phyloP scores from a whole-genome alignment of 2,797 vertebrate genomes.

The Amniataba percoides region DNA sequence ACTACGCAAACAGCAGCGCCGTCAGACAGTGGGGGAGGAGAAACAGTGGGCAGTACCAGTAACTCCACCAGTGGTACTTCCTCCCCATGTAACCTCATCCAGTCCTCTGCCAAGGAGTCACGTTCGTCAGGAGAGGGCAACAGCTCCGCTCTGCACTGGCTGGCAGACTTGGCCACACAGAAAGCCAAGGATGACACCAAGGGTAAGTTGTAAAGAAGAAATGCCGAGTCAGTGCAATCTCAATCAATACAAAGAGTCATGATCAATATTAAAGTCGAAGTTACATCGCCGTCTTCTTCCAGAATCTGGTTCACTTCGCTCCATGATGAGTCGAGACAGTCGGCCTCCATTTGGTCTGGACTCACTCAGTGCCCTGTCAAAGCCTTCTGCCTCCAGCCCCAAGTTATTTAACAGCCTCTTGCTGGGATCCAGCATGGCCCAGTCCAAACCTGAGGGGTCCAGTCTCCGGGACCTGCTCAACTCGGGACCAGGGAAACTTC shows the following conservation, averaged over 20 bases:
- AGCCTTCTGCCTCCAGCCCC: constrained; percentile 91
- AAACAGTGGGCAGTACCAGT: constrained; percentile 69
- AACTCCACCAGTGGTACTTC: constrained; percentile 81
- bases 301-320: constrained; percentile 93
- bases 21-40: constrained; percentile 77
- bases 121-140: constrained; percentile 82
- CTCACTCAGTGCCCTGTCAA: constrained; percentile 91
- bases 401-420: constrained; percentile 98
- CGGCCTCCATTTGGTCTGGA: constrained; percentile 94
- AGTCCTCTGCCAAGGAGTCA: constrained; percentile 79
- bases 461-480: constrained; percentile 98
- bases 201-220: constrained; percentile 84
- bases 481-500: constrained; percentile 95
- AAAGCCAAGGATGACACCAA: constrained; percentile 99
- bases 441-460: constrained; percentile 96
- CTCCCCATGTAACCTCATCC: constrained; percentile 76
- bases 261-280: constrained; percentile 6
- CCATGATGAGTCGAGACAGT: constrained; percentile 94
- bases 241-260: background rate
- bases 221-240: background rate
- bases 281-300: constrained; percentile 18
- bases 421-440: constrained; percentile 91
- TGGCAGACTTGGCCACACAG: constrained; percentile 97
- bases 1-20: constrained; percentile 60
- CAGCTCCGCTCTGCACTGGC: constrained; percentile 96